These are phyloP conservation scores for Miichthys miiuy DNA, from an alignment of 2,797 vertebrate species.

Conservation along the genomic window DNA sequence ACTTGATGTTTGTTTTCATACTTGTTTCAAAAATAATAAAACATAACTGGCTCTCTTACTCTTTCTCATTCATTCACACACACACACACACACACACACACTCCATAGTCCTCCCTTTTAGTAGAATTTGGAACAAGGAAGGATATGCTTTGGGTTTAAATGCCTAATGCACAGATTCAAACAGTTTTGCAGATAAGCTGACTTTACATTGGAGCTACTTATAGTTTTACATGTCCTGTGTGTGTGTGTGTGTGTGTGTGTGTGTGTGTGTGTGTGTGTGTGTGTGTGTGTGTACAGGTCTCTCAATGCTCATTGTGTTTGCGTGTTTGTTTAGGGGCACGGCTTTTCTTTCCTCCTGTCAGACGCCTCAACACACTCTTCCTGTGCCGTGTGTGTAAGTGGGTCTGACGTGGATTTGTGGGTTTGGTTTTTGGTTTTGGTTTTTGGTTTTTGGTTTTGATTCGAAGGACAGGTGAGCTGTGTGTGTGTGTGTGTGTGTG, in stretches of 20 bases:
- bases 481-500: no score
- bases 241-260: slow-evolving; percentile 5
- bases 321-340: slow-evolving; percentile 76
- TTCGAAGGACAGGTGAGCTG: neutral
- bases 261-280: slow-evolving; percentile 10
- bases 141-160: slow-evolving; percentile 55
- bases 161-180: slow-evolving; percentile 38
- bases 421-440: neutral
- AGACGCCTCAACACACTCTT: slow-evolving; percentile 63
- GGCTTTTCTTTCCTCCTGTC: slow-evolving; percentile 74
- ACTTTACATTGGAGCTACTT: slow-evolving; percentile 40
- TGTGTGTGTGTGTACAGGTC: slow-evolving; percentile 37
- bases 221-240: slow-evolving; percentile 12
- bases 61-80: neutral
- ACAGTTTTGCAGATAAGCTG: slow-evolving; percentile 57
- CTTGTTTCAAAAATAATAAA: slow-evolving; percentile 63
- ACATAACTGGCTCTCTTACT: slow-evolving; percentile 13
- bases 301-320: slow-evolving; percentile 80
- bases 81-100: slow-evolving; percentile 38
- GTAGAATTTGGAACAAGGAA: slow-evolving; percentile 41
- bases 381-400: slow-evolving; percentile 39
- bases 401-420: neutral
- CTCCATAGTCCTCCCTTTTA: neutral
- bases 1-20: slow-evolving; percentile 51
- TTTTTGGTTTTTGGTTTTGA: neutral